Evolutionary conservation across 1,140 invertebrate species (phyloP), one percentile per base, ranked within the genome.

Genomic region (Coelopa frigida): DNA sequence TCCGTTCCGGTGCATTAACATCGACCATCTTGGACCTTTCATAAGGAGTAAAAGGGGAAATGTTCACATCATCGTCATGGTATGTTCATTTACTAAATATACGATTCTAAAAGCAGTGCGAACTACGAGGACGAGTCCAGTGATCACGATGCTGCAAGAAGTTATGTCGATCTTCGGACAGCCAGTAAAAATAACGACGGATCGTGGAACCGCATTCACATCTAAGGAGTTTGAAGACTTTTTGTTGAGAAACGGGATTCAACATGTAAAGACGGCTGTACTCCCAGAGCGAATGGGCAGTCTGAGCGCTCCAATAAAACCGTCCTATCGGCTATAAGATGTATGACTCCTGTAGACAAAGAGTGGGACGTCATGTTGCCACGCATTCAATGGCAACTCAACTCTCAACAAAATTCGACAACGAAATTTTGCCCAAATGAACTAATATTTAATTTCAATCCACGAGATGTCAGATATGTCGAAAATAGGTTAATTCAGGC

Each of bases 181-280:
- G 23, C n/a, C n/a, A n/a, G n/a, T n/a, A n/a, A n/a, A n/a, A n/a
- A n/a, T n/a, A n/a, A 17, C n/a, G 4, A 39, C 54, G 70, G 70
- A 72, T 24, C 36, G 56, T 44, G 67, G 65, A 8, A 54, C 50
- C 17, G 44, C 52, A 12, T 70, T 66, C 35, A 60, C 55, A 0
- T 47, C 56, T 0, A 51, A 58, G 17, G 5, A 41, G 8, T 62
- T 70, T 35, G 24, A 48, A 21, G 38, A 57, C 7, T 57, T 58
- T 35, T 18, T 11, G 14, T 8, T 24, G n/a, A 20, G 51, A 11
- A 37, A 56, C 4, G 48, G 48, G 3, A 57, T 70, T n/a, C 49
- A 45, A 31, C 56, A 65, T 14, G 38, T 64, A 0, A 31, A 54
- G 20, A 70, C 60, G 47, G 61, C 61, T 3, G 54, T 68, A 43